Base-by-base conservation (phyloP, 2,888 invertebrate genomes). In the Dinocampus coccinellae region DNA sequence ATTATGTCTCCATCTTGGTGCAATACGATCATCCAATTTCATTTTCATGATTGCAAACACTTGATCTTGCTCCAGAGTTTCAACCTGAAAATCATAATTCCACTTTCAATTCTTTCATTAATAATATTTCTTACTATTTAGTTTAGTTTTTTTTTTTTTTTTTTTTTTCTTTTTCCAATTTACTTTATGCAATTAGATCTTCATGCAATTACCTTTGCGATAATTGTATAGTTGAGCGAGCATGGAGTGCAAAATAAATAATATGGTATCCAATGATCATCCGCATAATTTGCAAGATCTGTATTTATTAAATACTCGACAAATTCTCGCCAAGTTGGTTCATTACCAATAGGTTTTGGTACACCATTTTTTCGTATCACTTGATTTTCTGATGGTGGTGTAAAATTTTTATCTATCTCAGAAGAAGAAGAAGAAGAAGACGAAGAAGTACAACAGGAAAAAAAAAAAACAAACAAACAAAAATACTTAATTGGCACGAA, bases 221-320 rank as follows among this genome's bases (percentile, higher is more conserved):
- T 86, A 60, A 90, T 84, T 76, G 91, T 89, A 76, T 91, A 91
- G 26, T 89, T 81, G 1, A 92, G 82, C 7, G 88, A 79, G 77
- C 92, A 92, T 0, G 91, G 91, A 0, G 90, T 89, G 78, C 92
- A 92, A 63, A 89, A 88, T 13, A 89, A 84, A 75, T 89, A 88
- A 74, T 89, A 90, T 0, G 90, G 90, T 58, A 89, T 88, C 92
- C 92, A 92, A 80, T 92, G 92, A 77, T 90, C 90, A 79, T 91
- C 91, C 1, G 88, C 86, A 73, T 89, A 88, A 39, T 78, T 83
- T 0, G 84, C 82, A 16, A 89, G 76, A 75, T 89, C 88, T 3
- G 87, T 86, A 61, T 89, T 84, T 33, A 89, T 84, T 11, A 90
- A 74, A 74, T 88, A 88, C 74, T 83, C 83, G 10, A 91, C 89